These are phyloP conservation scores for Nannospalax galili DNA, from an alignment of 2,113 vertebrate genomes.

Conservation along the genomic window DNA sequence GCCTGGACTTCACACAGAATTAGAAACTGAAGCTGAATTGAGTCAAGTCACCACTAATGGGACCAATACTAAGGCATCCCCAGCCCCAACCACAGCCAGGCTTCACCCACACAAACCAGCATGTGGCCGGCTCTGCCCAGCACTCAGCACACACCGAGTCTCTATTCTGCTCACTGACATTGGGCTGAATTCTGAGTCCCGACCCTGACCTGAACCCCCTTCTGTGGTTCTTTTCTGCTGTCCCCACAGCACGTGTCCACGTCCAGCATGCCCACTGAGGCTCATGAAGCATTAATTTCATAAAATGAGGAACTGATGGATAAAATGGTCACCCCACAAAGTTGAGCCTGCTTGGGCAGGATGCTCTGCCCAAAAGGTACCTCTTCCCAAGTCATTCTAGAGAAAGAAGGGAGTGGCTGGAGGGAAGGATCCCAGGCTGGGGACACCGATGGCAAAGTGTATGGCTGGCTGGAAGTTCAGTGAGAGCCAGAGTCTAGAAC, in stretches of 20 bases:
- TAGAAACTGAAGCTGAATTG: not conserved
- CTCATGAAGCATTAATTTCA: not conserved
- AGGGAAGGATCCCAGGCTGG: not conserved
- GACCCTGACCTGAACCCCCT: not conserved
- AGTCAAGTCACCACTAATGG: not conserved
- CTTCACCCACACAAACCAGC: too few species aligned
- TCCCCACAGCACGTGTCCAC: rapidly evolving
- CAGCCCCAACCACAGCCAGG: rapidly evolving
- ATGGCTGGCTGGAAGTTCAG: too few species aligned
- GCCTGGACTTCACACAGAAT: not conserved
- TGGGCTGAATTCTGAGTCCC: not conserved
- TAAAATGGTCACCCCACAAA: not conserved
- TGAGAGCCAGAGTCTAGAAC: not conserved
- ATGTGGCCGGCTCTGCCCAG: not conserved
- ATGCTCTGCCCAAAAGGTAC: too few species aligned
- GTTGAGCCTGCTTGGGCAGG: not conserved
- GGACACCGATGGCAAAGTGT: rapidly evolving
- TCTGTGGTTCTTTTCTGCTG: too few species aligned
- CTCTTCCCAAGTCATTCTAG: not conserved
- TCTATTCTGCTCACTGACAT: not conserved
- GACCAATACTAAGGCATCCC: not conserved
- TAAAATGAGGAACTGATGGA: not conserved
- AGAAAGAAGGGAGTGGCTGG: not conserved
- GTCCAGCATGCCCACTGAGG: not conserved
- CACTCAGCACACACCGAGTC: not conserved